Evolutionary conservation across 2,888 invertebrate species (phyloP).

Genomic region (Gymnoscelis rufifasciata): DNA sequence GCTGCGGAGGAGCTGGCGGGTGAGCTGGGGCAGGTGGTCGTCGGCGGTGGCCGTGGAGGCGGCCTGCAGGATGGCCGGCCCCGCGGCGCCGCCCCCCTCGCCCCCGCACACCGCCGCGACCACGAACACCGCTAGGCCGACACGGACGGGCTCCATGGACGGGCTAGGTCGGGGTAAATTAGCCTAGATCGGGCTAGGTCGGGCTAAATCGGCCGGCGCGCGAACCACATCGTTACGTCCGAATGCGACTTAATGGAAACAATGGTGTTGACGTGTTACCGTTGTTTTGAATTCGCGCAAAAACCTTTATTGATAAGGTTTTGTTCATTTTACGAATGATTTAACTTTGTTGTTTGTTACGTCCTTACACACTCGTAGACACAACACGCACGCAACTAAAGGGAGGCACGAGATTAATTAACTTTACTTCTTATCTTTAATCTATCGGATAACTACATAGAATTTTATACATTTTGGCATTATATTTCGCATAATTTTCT

Average conservation of each 20-base stretch:
- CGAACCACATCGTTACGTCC: conserved; percentile 48
- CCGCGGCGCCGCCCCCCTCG: conserved; percentile 32
- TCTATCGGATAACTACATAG: too few species aligned
- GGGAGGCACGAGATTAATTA: too few species aligned
- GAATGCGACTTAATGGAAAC: conserved; percentile 38
- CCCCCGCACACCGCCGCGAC: conserved; percentile 14
- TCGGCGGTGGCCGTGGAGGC: conserved; percentile 54
- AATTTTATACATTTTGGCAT: too few species aligned
- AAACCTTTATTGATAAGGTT: conserved; percentile 24
- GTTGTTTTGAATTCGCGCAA: conserved; percentile 48
- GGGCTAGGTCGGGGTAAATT: too few species aligned
- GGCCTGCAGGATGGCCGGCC: conserved; percentile 48
- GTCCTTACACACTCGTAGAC: background rate
- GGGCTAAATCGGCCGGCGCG: conserved; percentile 44
- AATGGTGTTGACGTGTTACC: conserved; percentile 43
- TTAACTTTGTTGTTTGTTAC: too few species aligned
- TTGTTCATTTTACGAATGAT: background rate
- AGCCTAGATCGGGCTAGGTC: too few species aligned
- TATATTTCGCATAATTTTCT: too few species aligned
- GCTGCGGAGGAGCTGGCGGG: conserved; percentile 55
- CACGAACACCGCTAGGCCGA: conserved; percentile 17
- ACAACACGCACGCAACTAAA: too few species aligned
- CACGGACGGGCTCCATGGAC: too few species aligned
- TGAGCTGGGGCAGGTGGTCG: conserved; percentile 52
- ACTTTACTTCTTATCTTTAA: too few species aligned